Base-by-base conservation (phyloP, 2,888 invertebrate genomes). In the Thymelicus sylvestris region DNA sequence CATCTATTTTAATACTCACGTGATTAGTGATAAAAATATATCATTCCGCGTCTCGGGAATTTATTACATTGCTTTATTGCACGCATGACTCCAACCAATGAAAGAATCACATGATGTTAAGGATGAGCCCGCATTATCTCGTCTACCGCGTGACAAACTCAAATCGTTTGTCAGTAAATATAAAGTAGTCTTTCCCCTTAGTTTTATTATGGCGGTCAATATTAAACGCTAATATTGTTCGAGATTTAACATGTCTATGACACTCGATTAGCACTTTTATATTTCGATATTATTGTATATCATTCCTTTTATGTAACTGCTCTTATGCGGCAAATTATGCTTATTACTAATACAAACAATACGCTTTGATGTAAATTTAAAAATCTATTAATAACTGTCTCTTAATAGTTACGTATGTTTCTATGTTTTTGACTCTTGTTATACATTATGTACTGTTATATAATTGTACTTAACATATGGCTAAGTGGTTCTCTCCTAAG, bases 91-190 rank as follows among this genome's bases (percentile, higher is more conserved):
- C 47, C 71, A 47, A 61, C 71, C 61, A 67, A 70, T 66, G 70
- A 73, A 65, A 77, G 67, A 74, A 80, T 83, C 83, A 84, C 80
- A 80, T 83, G 84, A 83, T 73, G 77, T 76, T 79, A 80, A 80
- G 78, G 80, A 75, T 72, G 68, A 77, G 77, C 59, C 59, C 66
- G 31, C 31, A 31, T 52, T n/a, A 52, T 52, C 50, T 19, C 15
- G 19, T 52, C 15, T 52, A 19, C 50, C 50, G 8, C 44, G 44
- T 44, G 44, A 44, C 41, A 15, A 15, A 52, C 50, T 19, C 50
- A 0, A 52, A 15, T 52, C 19, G 8, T 52, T 0, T 52, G 47
- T 47, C 13, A 13, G 31, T 47, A 10, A 47, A 15, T 4, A 19
- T 52, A 15, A 19, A 52, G 15, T 15, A 15, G 19, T 52, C 50